phyloP scores from a whole-genome alignment of 2,888 invertebrate genomes.

The Theretra japonica region DNA sequence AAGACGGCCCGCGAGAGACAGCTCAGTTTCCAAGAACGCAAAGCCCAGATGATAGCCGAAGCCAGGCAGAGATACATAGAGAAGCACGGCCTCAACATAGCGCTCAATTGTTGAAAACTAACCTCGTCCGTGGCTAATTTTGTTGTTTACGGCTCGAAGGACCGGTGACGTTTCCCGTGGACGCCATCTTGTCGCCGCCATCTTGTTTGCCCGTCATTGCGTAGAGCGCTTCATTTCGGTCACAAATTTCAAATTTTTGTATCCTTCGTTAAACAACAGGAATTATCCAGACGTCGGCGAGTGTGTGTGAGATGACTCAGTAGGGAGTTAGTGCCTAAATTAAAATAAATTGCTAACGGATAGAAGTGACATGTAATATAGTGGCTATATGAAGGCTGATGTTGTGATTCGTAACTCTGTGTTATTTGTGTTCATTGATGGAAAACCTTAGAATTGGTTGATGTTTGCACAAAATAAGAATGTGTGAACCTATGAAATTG shows the following conservation, averaged over 20 bases:
- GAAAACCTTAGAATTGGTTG: neutral
- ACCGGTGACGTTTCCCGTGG: neutral
- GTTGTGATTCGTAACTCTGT: conserved; percentile 23
- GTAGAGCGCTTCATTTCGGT: neutral
- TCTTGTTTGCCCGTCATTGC: neutral
- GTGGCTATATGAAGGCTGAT: neutral
- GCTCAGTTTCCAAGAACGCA: conserved; percentile 91
- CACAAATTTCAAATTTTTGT: neutral
- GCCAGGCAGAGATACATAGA: conserved; percentile 91
- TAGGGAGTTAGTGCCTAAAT: conserved; percentile 42
- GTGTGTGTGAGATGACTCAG: conserved; percentile 24
- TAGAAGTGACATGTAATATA: conserved; percentile 12
- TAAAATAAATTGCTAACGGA: conserved; percentile 31
- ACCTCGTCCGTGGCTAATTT: conserved; percentile 38
- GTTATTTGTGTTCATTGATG: neutral
- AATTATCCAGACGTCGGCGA: conserved; percentile 11
- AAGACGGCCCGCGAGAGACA: conserved; percentile 86
- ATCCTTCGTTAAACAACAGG: neutral
- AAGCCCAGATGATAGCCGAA: conserved; percentile 90
- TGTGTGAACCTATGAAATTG: too few relatives aligned
- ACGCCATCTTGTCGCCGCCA: conserved; percentile 1
- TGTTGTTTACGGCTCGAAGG: conserved; percentile 41
- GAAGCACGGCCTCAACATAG: conserved; percentile 86
- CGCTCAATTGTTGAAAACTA: conserved; percentile 54
- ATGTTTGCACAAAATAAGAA: neutral